Conservation (phyloP, 2,888 invertebrate species). For the Stegana nigrithorax region DNA sequence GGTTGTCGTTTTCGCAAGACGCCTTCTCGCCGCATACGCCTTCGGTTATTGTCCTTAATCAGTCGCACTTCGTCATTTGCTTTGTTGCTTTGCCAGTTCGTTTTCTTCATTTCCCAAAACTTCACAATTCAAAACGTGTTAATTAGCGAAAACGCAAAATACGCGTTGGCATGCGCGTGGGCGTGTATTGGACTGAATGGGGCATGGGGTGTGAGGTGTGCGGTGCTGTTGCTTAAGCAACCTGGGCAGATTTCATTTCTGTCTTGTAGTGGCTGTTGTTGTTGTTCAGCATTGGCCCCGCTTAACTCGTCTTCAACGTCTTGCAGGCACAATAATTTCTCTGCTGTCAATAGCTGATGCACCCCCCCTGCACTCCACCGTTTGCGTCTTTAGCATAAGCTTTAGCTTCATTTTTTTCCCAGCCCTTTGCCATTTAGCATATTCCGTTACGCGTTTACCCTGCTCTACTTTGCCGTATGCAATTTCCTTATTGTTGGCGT, state of each 20-base stretch:
- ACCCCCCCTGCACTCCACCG: no score
- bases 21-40: no score
- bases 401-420: no score
- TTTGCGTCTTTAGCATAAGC: no score
- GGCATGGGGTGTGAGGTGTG: neutral
- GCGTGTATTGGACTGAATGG: conserved; percentile 22
- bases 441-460: neutral
- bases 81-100: conserved; percentile 12
- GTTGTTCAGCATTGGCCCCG: neutral
- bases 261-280: neutral
- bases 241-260: neutral
- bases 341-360: conserved; percentile 6
- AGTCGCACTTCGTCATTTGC: neutral
- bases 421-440: neutral
- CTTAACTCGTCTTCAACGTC: no score
- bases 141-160: conserved; percentile 46
- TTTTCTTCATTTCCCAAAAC: conserved; percentile 52
- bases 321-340: no score
- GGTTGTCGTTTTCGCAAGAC: neutral
- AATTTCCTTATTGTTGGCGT: neutral
- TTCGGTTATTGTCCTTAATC: no score
- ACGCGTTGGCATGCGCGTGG: no score
- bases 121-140: conserved; percentile 61
- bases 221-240: no score
- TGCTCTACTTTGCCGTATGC: neutral